These are phyloP conservation scores for Heteromormyrus szaboi DNA, from an alignment of 2,797 vertebrate genomes.

Conservation along the genomic window DNA sequence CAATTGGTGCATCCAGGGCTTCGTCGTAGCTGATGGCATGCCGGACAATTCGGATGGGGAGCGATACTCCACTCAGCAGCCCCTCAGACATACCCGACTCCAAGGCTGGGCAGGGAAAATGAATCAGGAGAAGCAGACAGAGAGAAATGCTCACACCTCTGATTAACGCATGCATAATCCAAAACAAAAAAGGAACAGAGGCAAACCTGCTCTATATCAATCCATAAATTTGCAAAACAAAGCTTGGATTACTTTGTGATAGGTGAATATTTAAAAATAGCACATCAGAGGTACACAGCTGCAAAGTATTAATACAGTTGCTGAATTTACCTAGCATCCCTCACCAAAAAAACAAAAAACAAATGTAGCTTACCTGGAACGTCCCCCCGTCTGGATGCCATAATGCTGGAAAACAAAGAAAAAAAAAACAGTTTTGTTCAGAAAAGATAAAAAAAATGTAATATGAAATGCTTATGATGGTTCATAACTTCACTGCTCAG, in stretches of 20 bases:
- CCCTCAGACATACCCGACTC: constrained; percentile 44
- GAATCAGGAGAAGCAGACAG: constrained; percentile 2
- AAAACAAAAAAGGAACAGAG: constrained; percentile 16
- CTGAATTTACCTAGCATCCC: not conserved
- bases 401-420: constrained; percentile 31
- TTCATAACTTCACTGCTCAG: not conserved
- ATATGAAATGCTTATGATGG: not conserved
- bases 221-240: not conserved
- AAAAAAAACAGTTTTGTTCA: constrained; percentile 17
- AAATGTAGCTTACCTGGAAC: constrained; percentile 54
- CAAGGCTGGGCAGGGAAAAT: constrained; percentile 30
- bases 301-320: not conserved
- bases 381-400: constrained; percentile 56
- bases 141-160: not conserved
- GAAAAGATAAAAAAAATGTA: not conserved
- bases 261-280: not conserved
- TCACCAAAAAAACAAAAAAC: not conserved
- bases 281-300: not conserved
- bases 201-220: not conserved
- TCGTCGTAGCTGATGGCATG: constrained; percentile 84
- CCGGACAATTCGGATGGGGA: constrained; percentile 71
- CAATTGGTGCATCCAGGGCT: constrained; percentile 75
- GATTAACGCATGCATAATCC: not conserved
- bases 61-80: constrained; percentile 65
- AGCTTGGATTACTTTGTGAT: not conserved